Evolutionary conservation across 2,797 vertebrate genomes (phyloP).

Genomic region (Periparus ater): DNA sequence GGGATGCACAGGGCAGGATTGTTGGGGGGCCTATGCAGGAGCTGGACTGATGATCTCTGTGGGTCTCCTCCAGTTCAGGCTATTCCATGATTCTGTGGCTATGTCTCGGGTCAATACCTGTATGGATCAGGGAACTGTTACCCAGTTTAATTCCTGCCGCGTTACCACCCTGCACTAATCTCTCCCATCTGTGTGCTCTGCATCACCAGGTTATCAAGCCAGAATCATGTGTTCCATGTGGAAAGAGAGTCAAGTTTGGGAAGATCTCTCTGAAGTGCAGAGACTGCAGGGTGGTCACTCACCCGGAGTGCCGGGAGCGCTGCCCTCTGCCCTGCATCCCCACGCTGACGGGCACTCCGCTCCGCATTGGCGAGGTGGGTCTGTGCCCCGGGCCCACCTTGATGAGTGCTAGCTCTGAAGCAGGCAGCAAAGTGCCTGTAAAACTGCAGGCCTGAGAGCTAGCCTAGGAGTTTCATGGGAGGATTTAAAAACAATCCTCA

Average conservation of each 20-base stretch:
- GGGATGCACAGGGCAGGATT: background rate
- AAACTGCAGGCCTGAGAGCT: no score
- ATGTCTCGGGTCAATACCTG: background rate
- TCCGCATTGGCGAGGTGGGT: slow-evolving; percentile 87
- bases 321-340: slow-evolving; percentile 96
- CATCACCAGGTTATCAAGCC: slow-evolving; percentile 92
- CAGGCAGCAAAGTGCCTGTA: no score
- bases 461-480: no score
- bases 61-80: background rate
- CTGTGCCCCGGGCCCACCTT: background rate
- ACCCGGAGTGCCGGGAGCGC: slow-evolving; percentile 92
- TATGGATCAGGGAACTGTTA: accelerated
- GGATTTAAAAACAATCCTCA: no score
- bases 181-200: background rate
- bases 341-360: slow-evolving; percentile 84
- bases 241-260: slow-evolving; percentile 97
- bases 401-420: no score
- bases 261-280: slow-evolving; percentile 93
- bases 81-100: background rate
- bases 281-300: slow-evolving; percentile 91
- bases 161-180: background rate
- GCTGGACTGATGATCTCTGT: background rate
- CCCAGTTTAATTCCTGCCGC: no score
- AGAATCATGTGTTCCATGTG: slow-evolving; percentile 95
- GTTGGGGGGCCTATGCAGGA: background rate